These are phyloP conservation scores for Pyralis farinalis DNA, from an alignment of 2,888 invertebrate species.

Conservation along the genomic window DNA sequence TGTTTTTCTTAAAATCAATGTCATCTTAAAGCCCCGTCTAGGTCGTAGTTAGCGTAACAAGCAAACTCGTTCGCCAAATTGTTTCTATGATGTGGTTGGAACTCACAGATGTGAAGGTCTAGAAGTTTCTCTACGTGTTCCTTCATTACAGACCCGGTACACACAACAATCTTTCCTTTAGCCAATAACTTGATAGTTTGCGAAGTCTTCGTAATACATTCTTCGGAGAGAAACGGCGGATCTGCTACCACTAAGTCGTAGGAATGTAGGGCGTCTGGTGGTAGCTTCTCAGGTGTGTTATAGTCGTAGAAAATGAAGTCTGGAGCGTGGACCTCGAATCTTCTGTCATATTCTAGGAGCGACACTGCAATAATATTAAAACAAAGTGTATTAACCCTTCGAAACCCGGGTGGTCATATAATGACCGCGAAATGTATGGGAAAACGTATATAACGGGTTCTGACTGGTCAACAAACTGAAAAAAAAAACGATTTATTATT, in stretches of 20 bases:
- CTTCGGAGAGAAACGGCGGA: conserved; percentile 96
- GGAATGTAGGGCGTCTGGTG: conserved; percentile 75
- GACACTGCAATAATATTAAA: conserved; percentile 79
- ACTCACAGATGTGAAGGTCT: conserved; percentile 83
- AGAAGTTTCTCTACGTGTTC: conserved; percentile 84
- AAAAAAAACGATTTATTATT: too few species aligned
- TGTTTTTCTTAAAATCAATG: too few species aligned
- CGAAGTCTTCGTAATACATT: conserved; percentile 92
- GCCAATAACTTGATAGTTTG: conserved; percentile 87
- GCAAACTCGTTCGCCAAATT: conserved; percentile 96
- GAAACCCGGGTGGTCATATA: too few species aligned
- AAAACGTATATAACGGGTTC: too few species aligned
- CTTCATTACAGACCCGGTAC: conserved; percentile 93
- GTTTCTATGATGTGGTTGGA: conserved; percentile 91
- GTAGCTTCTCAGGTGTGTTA: conserved; percentile 86
- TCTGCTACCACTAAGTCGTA: conserved; percentile 95
- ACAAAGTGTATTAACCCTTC: too few species aligned
- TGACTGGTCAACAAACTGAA: too few species aligned
- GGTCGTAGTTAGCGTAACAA: conserved; percentile 93
- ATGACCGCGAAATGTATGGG: too few species aligned
- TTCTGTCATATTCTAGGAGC: conserved; percentile 91
- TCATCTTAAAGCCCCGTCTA: conserved; percentile 73
- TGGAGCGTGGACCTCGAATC: conserved; percentile 89
- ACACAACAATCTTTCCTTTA: conserved; percentile 90
- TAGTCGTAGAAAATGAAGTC: conserved; percentile 95